Evolutionary conservation across 2,888 invertebrate genomes (phyloP).

Genomic region (Polydrusus pterygomalis): DNA sequence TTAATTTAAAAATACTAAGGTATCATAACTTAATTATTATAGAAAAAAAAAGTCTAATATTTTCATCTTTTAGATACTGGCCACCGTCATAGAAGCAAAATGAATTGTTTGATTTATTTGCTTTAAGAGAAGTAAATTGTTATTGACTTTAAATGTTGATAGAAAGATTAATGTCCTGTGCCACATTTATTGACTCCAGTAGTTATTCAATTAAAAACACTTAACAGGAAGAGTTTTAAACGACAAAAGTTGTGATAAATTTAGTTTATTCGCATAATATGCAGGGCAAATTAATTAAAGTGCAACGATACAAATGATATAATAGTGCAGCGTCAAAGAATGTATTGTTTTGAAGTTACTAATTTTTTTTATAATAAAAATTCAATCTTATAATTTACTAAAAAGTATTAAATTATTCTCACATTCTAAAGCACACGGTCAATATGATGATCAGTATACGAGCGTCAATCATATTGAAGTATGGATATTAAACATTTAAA

Average conservation of each 20-base stretch:
- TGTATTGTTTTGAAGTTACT: not conserved
- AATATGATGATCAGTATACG: no score
- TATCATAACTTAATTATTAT: no score
- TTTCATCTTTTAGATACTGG: not conserved
- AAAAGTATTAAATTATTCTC: no score
- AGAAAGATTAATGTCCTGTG: constrained; percentile 47
- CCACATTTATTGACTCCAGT: constrained; percentile 40
- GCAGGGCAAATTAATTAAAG: constrained; percentile 42
- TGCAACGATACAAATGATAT: constrained; percentile 18
- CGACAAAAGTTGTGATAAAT: constrained; percentile 36
- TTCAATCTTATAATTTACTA: no score
- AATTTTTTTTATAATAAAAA: not conserved
- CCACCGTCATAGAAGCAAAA: not conserved
- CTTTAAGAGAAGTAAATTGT: constrained; percentile 24
- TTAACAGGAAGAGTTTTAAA: constrained; percentile 38
- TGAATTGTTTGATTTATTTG: constrained; percentile 25
- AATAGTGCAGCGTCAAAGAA: constrained; percentile 4
- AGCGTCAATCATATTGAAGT: no score
- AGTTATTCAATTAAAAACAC: constrained; percentile 50
- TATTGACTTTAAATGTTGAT: constrained; percentile 43
- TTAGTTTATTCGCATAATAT: constrained; percentile 35
- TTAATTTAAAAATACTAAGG: no score
- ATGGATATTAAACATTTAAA: no score
- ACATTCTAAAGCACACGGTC: no score
- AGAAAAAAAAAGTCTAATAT: no score